Conservation (phyloP, 2,797 vertebrate genomes). For the Falco novaeseelandiae region DNA sequence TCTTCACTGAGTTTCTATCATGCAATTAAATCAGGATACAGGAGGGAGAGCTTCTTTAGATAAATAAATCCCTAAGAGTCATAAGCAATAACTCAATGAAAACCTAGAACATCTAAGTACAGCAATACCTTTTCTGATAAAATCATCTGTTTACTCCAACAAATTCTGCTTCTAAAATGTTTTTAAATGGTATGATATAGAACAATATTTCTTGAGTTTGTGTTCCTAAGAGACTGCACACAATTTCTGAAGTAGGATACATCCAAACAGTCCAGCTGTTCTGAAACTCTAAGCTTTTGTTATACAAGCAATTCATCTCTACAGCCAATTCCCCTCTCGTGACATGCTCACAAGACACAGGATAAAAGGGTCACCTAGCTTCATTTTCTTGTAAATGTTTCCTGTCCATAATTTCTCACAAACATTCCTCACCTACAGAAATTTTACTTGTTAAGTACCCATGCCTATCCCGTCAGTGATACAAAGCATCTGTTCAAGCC, state of each 20-base stretch:
- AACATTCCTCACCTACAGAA: background rate
- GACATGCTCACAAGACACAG: background rate
- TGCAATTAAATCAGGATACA: background rate
- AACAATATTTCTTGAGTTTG: background rate
- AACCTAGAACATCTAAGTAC: background rate
- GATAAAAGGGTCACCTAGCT: background rate
- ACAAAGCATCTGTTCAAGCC: background rate
- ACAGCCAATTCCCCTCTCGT: background rate
- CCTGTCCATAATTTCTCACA: background rate
- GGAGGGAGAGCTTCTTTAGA: background rate
- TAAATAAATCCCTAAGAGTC: background rate
- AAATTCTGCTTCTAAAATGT: background rate
- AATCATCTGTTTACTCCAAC: background rate
- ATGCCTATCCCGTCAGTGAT: background rate
- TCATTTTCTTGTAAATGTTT: background rate
- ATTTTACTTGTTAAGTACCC: background rate
- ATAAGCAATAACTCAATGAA: background rate
- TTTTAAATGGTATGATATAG: background rate
- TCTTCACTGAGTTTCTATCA: background rate
- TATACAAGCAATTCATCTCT: background rate
- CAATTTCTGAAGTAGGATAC: background rate
- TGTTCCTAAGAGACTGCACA: background rate
- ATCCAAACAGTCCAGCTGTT: background rate
- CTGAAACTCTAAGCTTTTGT: background rate
- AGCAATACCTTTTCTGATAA: background rate